Evolutionary conservation across 2,888 invertebrate genomes (phyloP).

Genomic region (Amiota minor): DNA sequence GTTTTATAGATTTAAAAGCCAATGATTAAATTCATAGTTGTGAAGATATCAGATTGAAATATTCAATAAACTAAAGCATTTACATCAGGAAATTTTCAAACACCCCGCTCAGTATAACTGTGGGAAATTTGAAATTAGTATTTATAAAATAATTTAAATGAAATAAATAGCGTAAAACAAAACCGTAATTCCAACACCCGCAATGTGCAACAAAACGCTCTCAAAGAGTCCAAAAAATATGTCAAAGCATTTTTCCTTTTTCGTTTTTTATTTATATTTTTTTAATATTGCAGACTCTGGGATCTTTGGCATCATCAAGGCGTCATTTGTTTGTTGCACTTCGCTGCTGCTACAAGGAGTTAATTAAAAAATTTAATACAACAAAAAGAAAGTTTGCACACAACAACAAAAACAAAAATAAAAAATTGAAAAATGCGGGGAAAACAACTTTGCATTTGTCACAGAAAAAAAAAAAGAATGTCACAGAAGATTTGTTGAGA

Average conservation of each 20-base stretch:
- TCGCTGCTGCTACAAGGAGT: not conserved
- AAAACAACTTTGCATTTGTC: slow-evolving; percentile 8
- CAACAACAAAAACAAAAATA: not conserved
- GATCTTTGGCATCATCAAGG: not conserved
- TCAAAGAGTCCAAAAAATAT: slow-evolving; percentile 13
- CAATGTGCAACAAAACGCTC: not conserved
- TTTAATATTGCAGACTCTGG: not conserved
- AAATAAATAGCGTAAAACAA: slow-evolving; percentile 18
- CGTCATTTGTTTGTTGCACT: not conserved
- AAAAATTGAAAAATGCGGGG: not conserved
- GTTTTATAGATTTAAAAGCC: no score
- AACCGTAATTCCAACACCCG: slow-evolving; percentile 1
- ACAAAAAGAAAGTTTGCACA: not conserved
- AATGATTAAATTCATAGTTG: no score
- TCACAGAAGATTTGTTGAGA: slow-evolving; percentile 7
- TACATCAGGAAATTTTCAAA: no score
- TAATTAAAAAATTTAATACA: slow-evolving; percentile 29
- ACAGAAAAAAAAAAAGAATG: not conserved
- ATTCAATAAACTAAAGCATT: no score
- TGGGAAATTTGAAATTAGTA: not conserved
- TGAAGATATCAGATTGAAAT: no score
- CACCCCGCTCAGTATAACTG: no score
- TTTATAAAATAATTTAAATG: slow-evolving; percentile 30
- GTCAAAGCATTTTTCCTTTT: slow-evolving; percentile 9
- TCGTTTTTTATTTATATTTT: not conserved